Evolutionary conservation across 1,140 invertebrate genomes (phyloP), one percentile per base, ranked within the genome.

Genomic region (Scaptomyza montana): DNA sequence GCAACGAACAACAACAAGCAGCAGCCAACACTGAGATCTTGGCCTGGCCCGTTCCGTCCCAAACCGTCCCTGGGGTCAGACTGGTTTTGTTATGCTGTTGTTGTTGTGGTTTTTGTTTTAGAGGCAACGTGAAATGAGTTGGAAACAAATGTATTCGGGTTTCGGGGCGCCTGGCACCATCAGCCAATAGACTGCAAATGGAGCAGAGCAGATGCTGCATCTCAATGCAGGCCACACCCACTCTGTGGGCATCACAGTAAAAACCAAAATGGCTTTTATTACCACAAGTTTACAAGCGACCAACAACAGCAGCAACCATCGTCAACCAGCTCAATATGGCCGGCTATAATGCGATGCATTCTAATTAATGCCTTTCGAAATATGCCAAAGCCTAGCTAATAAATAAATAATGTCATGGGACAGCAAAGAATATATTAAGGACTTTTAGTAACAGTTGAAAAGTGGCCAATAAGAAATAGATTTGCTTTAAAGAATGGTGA

Each of bases 161-260:
- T 65, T 73, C 74, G 77, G 80, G 82, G 84, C 84, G 84, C 84
- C 84, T 89, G 63, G 53, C 68, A 63, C 54, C 73, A 74, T 51
- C 82, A 87, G 67, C 84, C 84, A 89, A 89, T 89, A 87, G 85
- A 89, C 85, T 89, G 85, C 85, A 89, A 89, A 84, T 89, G 85
- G 80, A 89, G 85, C 84, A 89, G 72, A 79, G 80, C 77, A 89
- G 84, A 89, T 82, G 84, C 78, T 69, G 77, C 80, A 55, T 66
- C 62, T 60, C 45, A 25, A 46, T 65, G 46, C 65, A 77, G 76
- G 84, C 84, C 84, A 89, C 84, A 84, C 84, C 84, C 84, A 87
- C 84, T 51, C 84, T 51, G 51, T 50, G 43, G 51, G 43, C 30
- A 30, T 61, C 65, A 43, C 73, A 66, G 65, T 7, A 74, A 73